Evolutionary conservation across 1,140 invertebrate species (phyloP).

Genomic region (Ceratosolen solmsi): DNA sequence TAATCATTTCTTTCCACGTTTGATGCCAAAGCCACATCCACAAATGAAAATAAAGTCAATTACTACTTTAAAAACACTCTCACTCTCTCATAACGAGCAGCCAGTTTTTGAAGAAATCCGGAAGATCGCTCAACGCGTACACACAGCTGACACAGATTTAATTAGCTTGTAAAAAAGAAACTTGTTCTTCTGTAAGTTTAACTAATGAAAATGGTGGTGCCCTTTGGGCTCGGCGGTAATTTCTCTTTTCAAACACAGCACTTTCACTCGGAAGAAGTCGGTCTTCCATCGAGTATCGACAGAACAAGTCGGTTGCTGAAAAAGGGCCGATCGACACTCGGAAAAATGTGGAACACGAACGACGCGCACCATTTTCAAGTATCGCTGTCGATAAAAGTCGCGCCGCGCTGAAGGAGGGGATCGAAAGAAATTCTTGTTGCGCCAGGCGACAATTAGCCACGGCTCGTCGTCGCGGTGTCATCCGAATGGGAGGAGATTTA

Average conservation of each 20-base stretch:
- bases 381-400: not conserved
- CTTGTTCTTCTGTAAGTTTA: not conserved
- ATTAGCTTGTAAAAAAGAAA: too few relatives aligned
- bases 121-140: too few relatives aligned
- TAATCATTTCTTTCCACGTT: too few relatives aligned
- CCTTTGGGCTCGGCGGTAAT: not conserved
- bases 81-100: too few relatives aligned
- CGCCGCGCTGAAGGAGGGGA: too few relatives aligned
- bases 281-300: not conserved
- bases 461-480: constrained; percentile 23
- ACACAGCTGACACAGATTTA: too few relatives aligned
- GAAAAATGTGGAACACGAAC: not conserved
- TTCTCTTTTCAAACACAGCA: not conserved
- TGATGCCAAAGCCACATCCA: too few relatives aligned
- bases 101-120: too few relatives aligned
- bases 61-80: too few relatives aligned
- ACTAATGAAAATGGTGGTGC: too few relatives aligned
- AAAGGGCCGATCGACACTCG: not conserved
- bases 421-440: constrained; percentile 2
- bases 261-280: not conserved
- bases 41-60: too few relatives aligned
- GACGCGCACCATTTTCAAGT: not conserved
- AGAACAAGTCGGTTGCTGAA: not conserved
- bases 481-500: not conserved
- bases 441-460: constrained; percentile 37